phyloP scores from a whole-genome alignment of 2,797 vertebrate genomes.

The Enteromius afrohamiltoni region DNA sequence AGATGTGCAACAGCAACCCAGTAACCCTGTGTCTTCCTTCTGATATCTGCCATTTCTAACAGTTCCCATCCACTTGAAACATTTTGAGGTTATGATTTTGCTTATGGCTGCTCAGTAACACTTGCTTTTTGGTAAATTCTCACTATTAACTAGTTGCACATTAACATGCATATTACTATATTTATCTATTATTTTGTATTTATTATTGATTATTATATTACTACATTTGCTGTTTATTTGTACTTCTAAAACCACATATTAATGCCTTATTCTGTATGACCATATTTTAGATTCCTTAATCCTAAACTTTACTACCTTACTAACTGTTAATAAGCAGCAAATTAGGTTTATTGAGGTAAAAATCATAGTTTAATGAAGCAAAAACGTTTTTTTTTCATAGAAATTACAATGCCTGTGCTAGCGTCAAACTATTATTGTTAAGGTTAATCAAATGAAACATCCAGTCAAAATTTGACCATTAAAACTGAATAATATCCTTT shows the following conservation, averaged over 20 bases:
- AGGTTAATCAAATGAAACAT: not conserved
- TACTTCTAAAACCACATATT: not conserved
- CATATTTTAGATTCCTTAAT: not conserved
- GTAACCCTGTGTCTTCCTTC: not conserved
- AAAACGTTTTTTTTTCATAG: not conserved
- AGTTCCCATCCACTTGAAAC: not conserved
- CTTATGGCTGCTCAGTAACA: not conserved
- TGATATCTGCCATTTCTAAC: not conserved
- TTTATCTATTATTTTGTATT: no score
- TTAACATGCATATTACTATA: not conserved
- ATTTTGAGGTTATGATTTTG: not conserved
- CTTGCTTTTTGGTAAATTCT: not conserved
- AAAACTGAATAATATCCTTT: not conserved
- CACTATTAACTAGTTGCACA: not conserved
- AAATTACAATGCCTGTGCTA: not conserved
- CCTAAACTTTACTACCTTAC: not conserved
- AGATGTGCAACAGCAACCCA: constrained; percentile 7
- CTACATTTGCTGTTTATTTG: not conserved
- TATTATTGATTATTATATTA: no score
- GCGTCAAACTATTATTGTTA: not conserved
- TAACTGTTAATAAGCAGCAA: not conserved
- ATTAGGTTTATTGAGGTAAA: not conserved
- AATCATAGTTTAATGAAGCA: not conserved
- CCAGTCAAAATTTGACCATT: not conserved
- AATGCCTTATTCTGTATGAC: not conserved